phyloP scores from a whole-genome alignment of 2,797 vertebrate genomes.

The Poecilia velifera region DNA sequence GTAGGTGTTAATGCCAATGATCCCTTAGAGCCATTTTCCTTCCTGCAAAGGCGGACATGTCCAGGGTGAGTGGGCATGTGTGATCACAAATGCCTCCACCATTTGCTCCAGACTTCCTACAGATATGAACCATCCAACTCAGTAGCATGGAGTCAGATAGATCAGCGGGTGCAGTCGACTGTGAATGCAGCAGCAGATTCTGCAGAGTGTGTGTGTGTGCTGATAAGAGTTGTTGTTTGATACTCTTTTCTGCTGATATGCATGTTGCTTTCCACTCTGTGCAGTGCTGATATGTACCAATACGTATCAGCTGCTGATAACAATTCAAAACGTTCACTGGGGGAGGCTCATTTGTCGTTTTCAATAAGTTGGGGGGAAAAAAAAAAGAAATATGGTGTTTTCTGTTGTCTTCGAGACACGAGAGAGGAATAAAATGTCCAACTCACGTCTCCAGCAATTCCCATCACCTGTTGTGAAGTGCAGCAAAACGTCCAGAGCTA shows the following conservation, averaged over 20 bases:
- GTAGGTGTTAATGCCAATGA: slow-evolving; percentile 4
- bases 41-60: not conserved
- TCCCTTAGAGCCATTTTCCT: not conserved
- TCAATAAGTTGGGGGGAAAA: not conserved
- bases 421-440: not conserved
- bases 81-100: slow-evolving; percentile 6
- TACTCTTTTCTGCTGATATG: not conserved
- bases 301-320: slow-evolving; percentile 1
- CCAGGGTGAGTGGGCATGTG: slow-evolving; percentile 4
- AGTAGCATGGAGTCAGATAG: not conserved
- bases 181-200: slow-evolving; percentile 1
- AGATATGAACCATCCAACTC: not conserved
- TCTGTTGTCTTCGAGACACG: not conserved
- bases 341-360: not conserved
- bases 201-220: not conserved
- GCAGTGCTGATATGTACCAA: not conserved
- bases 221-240: slow-evolving; percentile 8
- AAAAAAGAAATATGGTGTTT: not conserved
- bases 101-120: slow-evolving; percentile 4
- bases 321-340: not conserved
- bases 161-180: not conserved
- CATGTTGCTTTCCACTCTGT: not conserved
- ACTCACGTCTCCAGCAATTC: not conserved
- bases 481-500: not conserved
- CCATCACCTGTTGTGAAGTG: not conserved